These are phyloP conservation scores for Pardalotus punctatus DNA, from an alignment of 2,113 vertebrate species.

Conservation along the genomic window DNA sequence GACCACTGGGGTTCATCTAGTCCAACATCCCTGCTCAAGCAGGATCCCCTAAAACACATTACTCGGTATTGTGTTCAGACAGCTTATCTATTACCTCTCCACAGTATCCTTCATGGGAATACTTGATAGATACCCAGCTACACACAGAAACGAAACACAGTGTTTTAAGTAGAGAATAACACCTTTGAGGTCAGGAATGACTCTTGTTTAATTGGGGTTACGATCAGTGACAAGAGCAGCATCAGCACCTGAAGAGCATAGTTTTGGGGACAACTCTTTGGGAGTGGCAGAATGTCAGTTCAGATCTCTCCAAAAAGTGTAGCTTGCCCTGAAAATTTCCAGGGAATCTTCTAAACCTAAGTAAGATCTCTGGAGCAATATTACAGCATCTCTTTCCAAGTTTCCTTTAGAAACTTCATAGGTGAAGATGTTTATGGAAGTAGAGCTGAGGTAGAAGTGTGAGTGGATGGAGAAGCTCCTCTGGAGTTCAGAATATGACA, in stretches of 20 bases:
- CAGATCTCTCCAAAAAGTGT: background rate
- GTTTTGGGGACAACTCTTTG: background rate
- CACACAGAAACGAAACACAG: background rate
- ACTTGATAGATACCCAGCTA: background rate
- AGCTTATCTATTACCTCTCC: background rate
- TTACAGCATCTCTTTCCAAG: background rate
- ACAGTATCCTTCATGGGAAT: background rate
- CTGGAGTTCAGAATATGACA: background rate
- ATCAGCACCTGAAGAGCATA: background rate
- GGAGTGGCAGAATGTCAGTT: background rate
- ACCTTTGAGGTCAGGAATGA: background rate
- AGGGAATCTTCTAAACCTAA: background rate
- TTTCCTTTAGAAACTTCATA: background rate
- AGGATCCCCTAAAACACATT: rapidly evolving
- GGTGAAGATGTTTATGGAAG: background rate
- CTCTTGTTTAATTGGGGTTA: background rate
- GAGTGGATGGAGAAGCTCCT: background rate
- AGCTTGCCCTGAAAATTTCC: background rate
- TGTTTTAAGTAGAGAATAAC: background rate
- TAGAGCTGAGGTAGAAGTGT: background rate
- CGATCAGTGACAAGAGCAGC: background rate
- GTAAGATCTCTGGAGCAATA: background rate
- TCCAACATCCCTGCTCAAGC: background rate
- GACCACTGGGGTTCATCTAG: background rate
- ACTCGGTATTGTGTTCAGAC: background rate